Base-by-base conservation (phyloP, 2,113 vertebrate genomes). In the Galbula dea region DNA sequence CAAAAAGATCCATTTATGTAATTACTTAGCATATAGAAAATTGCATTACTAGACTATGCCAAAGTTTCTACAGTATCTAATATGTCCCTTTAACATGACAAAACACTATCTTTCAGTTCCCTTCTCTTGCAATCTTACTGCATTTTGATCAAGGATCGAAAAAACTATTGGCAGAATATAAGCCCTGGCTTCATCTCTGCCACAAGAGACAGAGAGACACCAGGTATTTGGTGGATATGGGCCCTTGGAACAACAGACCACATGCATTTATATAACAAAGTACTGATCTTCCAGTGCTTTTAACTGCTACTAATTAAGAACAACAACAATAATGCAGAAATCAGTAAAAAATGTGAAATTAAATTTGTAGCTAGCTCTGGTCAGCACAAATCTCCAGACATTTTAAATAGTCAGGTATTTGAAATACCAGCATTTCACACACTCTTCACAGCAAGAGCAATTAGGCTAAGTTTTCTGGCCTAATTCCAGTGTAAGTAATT, bases 1-100 rank as follows among this genome's bases (percentile, higher is more conserved):
- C 88, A 73, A 36, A 81, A 76, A 43, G 36, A 88, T 86, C 32
- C n/a, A 86, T 63, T 77, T 61, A 19, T 58, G 19, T 74, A 73
- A 93, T 87, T 91, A 61, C 12, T 71, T 81, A 62, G 20, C 27
- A 48, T 74, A 59, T 11, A 83, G 63, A 49, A 80, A 90, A 95
- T 79, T n/a, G 37, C 9, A 37, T 66, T 86, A 48, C 45, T 30
- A 57, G 61, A 45, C 10, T 61, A 57, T 36, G 34, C 20, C 48
- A 81, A 54, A 26, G 55, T 81, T 86, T 86, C 49, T 75, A 39
- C 12, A 52, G 46, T 57, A 4, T 48, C 39, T 83, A 74, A n/a
- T 45, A 24, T 15, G 6, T 18, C 22, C 45, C 4, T 62, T 74
- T 63, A 65, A 48, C 17, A 49, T 51, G 41, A 58, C 5, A 65